Base-by-base conservation (phyloP, 2,888 invertebrate genomes). In the Acrobasis repandana region DNA sequence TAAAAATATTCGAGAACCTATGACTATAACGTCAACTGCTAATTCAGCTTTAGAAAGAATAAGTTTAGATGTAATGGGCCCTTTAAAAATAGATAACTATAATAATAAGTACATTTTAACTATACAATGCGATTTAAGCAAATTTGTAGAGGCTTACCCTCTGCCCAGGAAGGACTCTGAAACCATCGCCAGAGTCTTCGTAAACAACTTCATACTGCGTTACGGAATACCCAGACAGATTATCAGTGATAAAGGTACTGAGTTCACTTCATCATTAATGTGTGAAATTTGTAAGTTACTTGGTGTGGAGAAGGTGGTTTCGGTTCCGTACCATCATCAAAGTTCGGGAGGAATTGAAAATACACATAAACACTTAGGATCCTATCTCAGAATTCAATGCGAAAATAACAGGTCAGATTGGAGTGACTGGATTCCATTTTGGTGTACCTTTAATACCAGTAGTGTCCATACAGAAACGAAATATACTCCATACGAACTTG, bases 21-120 rank as follows among this genome's bases (percentile, higher is more conserved):
- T 69, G 67, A 28, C 8, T 1, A 63, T 66, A 14, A 69, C 67
- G 11, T 48, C 63, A 9, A 69, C 65, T 9, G 68, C 66, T 4
- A 28, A 58, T 15, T 38, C 60, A 9, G 63, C 65, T 2, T 66
- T 69, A 47, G 62, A 67, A 34, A 67, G 67, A 52, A 58, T 66
- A 46, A 66, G 49, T 62, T 50, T 65, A 15, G 67, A 67, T 28
- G 16, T 66, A 18, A 60, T 68, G n/a, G 65, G 67, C 4, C 67
- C 67, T 6, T 58, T 69, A 50, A 60, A 62, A 18, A 62, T 14
- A 18, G 64, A 67, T 56, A 28, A 49, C 16, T 10, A 63, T 51
- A 62, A 62, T 63, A 58, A 63, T 56, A 38, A 46, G 0, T 65
- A 64, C 47, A 65, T 65, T 38, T 56, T 67, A 34, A 66, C 65